phyloP scores from a whole-genome alignment of 1,140 invertebrate species.

The Hesperophylax magnus region DNA sequence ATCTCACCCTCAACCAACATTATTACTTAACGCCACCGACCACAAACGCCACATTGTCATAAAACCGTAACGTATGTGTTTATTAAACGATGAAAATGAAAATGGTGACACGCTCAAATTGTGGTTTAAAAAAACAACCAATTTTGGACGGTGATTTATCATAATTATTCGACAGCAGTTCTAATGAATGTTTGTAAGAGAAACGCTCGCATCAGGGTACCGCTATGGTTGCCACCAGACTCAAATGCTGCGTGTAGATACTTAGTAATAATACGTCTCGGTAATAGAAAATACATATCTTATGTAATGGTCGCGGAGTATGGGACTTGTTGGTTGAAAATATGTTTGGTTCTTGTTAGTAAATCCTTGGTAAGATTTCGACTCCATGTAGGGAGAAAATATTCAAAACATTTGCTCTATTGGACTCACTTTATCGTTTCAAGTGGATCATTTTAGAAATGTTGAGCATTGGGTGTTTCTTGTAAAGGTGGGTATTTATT shows the following conservation, averaged over 20 bases:
- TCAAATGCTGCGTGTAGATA: too few relatives aligned
- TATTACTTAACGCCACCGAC: background rate
- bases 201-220: slow-evolving; percentile 43
- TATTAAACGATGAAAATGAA: slow-evolving; percentile 33
- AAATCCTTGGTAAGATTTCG: too few relatives aligned
- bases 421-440: too few relatives aligned
- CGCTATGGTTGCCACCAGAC: slow-evolving; percentile 27
- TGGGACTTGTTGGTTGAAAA: background rate
- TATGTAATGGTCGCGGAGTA: background rate
- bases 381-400: too few relatives aligned
- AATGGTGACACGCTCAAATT: slow-evolving; percentile 4
- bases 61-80: slow-evolving; percentile 5
- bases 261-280: background rate
- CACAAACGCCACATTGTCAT: slow-evolving; percentile 13
- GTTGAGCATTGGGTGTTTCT: too few relatives aligned
- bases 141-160: slow-evolving; percentile 46
- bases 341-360: too few relatives aligned
- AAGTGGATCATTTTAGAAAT: too few relatives aligned
- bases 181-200: slow-evolving; percentile 37
- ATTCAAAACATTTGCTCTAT: too few relatives aligned
- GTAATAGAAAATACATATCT: background rate
- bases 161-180: slow-evolving; percentile 53
- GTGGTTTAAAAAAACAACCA: background rate
- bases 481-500: too few relatives aligned
- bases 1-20: background rate